Conservation (phyloP, 2,113 vertebrate genomes). For the Rhipidura dahli region DNA sequence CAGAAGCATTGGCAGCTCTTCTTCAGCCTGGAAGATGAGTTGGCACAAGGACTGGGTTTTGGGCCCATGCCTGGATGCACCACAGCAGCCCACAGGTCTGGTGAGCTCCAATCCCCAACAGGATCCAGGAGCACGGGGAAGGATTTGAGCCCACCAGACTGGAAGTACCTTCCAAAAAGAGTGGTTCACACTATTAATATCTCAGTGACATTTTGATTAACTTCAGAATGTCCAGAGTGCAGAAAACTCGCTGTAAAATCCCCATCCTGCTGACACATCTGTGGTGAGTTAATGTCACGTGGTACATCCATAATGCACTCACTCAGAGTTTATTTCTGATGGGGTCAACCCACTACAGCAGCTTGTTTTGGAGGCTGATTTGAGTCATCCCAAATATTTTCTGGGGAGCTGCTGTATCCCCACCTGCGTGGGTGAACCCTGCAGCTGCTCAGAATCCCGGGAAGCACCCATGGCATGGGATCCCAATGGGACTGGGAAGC, state of each 20-base stretch:
- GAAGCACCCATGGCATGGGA: background rate
- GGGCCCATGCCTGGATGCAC: background rate
- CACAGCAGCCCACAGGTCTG: rapidly evolving
- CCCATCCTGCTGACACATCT: background rate
- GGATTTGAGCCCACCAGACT: background rate
- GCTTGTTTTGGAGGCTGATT: background rate
- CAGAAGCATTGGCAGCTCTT: background rate
- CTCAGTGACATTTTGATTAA: background rate
- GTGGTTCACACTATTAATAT: background rate
- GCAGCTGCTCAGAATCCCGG: background rate
- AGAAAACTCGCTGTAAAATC: background rate
- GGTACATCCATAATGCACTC: background rate
- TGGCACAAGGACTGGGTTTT: background rate
- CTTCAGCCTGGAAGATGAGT: background rate
- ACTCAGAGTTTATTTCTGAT: background rate
- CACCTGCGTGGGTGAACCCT: background rate
- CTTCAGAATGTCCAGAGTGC: background rate
- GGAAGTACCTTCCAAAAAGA: background rate
- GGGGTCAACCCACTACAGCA: background rate
- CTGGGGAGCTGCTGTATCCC: background rate
- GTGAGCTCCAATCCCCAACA: background rate
- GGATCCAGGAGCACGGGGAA: background rate
- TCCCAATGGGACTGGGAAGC: background rate
- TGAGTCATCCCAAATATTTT: background rate
- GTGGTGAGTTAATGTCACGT: background rate